A percentile compares a stretch with the other conserved stretches of the same genome.
phyloP scores from a whole-genome alignment of 2,797 vertebrate genomes.

The Mastacembelus armatus region DNA sequence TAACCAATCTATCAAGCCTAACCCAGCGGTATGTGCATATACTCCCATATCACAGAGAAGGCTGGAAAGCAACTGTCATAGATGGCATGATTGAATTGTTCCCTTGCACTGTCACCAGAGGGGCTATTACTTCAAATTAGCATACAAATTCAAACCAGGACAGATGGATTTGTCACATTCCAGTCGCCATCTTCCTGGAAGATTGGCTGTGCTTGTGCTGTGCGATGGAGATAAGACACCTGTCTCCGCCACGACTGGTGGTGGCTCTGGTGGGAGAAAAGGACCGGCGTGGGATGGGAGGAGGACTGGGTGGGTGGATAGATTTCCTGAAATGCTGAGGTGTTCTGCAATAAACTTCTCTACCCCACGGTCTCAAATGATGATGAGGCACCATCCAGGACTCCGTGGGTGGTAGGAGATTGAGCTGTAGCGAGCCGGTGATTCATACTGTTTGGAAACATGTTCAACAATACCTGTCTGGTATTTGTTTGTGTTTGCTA shows the following conservation, averaged over 20 bases:
- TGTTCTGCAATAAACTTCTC: slow-evolving; percentile 80
- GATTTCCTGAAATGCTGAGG: slow-evolving; percentile 78
- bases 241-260: slow-evolving; percentile 78
- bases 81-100: slow-evolving; percentile 89
- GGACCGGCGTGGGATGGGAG: slow-evolving; percentile 48
- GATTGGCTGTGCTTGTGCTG: slow-evolving; percentile 85
- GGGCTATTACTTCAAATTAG: slow-evolving; percentile 91
- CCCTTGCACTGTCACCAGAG: slow-evolving; percentile 87
- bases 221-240: slow-evolving; percentile 88
- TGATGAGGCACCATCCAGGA: slow-evolving; percentile 76
- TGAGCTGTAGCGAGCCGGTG: slow-evolving; percentile 68
- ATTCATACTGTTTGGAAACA: slow-evolving; percentile 75
- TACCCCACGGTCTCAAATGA: slow-evolving; percentile 75
- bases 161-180: slow-evolving; percentile 91
- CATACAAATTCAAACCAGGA: slow-evolving; percentile 90
- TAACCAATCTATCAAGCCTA: slow-evolving; percentile 83
- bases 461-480: slow-evolving; percentile 67
- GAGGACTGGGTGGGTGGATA: slow-evolving; percentile 64
- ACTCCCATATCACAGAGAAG: slow-evolving; percentile 80
- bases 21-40: slow-evolving; percentile 71
- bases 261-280: slow-evolving; percentile 37
- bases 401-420: slow-evolving; percentile 73
- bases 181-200: slow-evolving; percentile 84
- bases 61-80: slow-evolving; percentile 83
- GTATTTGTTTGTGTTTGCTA: slow-evolving; percentile 67